phyloP scores from a whole-genome alignment of 2,113 vertebrate genomes.

The Mesocricetus auratus region DNA sequence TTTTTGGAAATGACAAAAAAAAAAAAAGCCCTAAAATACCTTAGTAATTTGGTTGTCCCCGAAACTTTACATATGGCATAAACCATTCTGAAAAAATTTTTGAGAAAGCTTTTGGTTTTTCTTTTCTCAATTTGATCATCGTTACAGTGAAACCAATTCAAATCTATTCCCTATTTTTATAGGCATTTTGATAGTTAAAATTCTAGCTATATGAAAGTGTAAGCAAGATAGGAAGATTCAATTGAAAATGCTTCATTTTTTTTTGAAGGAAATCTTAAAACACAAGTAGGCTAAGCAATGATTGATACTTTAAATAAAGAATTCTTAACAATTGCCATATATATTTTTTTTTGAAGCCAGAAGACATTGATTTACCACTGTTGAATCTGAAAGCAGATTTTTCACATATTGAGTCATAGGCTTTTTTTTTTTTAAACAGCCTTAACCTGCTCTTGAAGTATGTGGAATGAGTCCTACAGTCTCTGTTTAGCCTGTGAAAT shows the following conservation, averaged over 20 bases:
- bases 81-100: constrained; percentile 63
- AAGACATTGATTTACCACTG: constrained; percentile 54
- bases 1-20: constrained; percentile 50
- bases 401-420: constrained; percentile 70
- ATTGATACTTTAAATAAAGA: constrained; percentile 52
- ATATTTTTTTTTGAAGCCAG: constrained; percentile 53
- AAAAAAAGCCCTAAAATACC: constrained; percentile 49
- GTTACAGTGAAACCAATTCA: constrained; percentile 61
- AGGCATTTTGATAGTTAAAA: constrained; percentile 63
- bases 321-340: constrained; percentile 44
- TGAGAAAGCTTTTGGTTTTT: constrained; percentile 56
- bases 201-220: constrained; percentile 52
- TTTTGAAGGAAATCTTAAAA: constrained; percentile 47
- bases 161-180: constrained; percentile 62
- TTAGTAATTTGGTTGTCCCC: constrained; percentile 76
- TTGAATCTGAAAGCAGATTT: constrained; percentile 66
- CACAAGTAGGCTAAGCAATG: constrained; percentile 44
- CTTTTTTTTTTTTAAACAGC: constrained; percentile 33
- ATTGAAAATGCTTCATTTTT: not conserved
- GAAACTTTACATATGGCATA: constrained; percentile 71
- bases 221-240: constrained; percentile 59
- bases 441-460: constrained; percentile 65
- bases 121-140: constrained; percentile 65
- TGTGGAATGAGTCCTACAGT: constrained; percentile 57
- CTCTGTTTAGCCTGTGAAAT: constrained; percentile 70